These are phyloP conservation scores for Oryzias javanicus DNA, from an alignment of 2,113 vertebrate species.

Conservation along the genomic window DNA sequence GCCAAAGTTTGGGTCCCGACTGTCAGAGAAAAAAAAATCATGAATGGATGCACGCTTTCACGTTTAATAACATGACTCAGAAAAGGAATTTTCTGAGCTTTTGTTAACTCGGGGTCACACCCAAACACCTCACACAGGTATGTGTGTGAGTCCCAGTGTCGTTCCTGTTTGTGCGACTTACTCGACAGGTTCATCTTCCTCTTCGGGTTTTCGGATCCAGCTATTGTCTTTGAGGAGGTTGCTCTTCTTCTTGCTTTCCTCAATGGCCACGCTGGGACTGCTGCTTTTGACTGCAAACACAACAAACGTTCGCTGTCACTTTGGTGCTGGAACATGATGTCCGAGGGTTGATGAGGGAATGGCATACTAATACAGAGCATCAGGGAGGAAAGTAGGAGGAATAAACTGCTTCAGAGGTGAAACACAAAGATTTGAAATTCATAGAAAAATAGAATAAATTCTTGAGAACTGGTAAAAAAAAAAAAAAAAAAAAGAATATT, in stretches of 20 bases:
- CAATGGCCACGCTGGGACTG: conserved; percentile 60
- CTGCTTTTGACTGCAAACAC: conserved; percentile 30
- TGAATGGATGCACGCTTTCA: neutral
- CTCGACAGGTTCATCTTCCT: conserved; percentile 79
- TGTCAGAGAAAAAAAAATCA: conserved; percentile 58
- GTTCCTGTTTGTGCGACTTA: conserved; percentile 53
- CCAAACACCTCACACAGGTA: neutral
- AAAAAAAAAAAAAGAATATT: no score
- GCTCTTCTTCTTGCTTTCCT: conserved; percentile 80
- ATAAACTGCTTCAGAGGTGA: no score
- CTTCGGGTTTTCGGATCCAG: conserved; percentile 86
- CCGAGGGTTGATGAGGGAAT: no score
- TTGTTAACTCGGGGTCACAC: conserved; percentile 14
- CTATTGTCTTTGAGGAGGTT: conserved; percentile 86
- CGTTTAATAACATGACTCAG: neutral
- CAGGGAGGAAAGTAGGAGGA: no score
- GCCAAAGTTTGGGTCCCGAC: conserved; percentile 87
- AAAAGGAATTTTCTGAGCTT: conserved; percentile 20
- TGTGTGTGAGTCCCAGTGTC: neutral
- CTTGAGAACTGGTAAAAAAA: no score
- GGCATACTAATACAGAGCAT: no score
- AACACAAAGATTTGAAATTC: no score
- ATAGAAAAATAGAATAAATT: no score
- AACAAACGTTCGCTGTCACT: neutral
- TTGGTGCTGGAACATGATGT: no score